These are phyloP conservation scores for Dromococcyx pavoninus DNA, from an alignment of 2,797 vertebrate genomes.

Conservation along the genomic window DNA sequence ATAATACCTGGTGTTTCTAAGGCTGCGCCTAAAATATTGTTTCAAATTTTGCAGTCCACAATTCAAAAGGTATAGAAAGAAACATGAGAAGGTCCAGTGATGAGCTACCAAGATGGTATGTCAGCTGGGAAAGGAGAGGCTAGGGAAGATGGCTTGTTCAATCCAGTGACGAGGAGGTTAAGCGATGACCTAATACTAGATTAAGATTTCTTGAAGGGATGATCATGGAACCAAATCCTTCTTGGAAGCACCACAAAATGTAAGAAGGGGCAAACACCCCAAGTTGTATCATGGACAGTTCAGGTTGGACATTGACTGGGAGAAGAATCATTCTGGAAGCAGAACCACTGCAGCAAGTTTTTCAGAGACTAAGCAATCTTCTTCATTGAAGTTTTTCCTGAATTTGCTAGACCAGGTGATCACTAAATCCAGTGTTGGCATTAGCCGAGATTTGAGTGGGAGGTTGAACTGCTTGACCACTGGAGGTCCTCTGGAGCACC, in stretches of 20 bases:
- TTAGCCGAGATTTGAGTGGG: not conserved
- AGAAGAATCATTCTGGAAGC: not conserved
- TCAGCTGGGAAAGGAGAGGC: not conserved
- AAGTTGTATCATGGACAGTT: not conserved
- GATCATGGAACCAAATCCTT: not conserved
- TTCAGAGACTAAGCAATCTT: not conserved
- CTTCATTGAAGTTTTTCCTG: not conserved
- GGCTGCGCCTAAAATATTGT: not conserved
- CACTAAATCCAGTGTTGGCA: not conserved
- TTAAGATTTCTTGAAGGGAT: not conserved
- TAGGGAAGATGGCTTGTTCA: not conserved
- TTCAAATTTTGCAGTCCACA: not conserved
- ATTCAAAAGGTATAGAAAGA: not conserved
- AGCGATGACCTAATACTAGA: fast-evolving
- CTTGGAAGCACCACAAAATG: not conserved
- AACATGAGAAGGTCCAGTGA: not conserved
- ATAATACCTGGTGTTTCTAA: not conserved
- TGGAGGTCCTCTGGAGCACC: not conserved
- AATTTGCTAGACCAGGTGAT: not conserved
- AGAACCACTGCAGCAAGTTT: not conserved
- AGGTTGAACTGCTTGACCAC: not conserved
- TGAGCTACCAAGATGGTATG: not conserved
- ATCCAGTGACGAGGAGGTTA: not conserved
- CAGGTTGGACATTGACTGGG: not conserved
- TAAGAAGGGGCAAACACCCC: not conserved